These are phyloP conservation scores for Apantesis nais DNA, from an alignment of 2,888 invertebrate species.

Conservation along the genomic window DNA sequence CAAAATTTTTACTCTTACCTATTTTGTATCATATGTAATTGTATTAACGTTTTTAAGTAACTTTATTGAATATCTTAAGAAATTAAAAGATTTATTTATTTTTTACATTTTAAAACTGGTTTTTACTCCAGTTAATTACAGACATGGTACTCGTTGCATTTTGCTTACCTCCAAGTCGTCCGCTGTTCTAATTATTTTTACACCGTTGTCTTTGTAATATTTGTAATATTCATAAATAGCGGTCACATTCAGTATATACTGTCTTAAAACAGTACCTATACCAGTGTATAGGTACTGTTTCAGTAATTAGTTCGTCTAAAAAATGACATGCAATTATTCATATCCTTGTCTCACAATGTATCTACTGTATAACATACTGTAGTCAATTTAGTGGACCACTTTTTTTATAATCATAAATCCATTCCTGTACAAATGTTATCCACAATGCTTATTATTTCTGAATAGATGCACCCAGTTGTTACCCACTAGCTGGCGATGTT, in stretches of 20 bases:
- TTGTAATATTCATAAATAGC: background rate
- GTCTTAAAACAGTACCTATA: background rate
- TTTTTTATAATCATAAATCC: conserved; percentile 2
- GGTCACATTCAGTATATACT: background rate
- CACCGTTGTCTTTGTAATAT: background rate
- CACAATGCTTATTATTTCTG: conserved; percentile 6
- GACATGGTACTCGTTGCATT: background rate
- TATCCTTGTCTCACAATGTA: background rate
- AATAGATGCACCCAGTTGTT: background rate
- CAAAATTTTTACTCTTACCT: background rate
- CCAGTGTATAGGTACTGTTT: no score
- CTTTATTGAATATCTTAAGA: conserved; percentile 5
- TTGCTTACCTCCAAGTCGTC: background rate
- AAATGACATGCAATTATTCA: background rate
- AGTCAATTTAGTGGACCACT: conserved; percentile 32
- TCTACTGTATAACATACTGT: background rate
- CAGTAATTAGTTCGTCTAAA: no score
- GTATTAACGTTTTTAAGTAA: background rate
- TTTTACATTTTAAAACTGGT: background rate
- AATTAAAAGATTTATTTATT: background rate
- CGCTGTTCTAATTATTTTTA: background rate
- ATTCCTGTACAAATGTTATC: conserved; percentile 29
- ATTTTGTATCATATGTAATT: conserved; percentile 7
- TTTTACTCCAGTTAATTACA: background rate
- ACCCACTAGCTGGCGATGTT: conserved; percentile 14